phyloP scores from a whole-genome alignment of 2,797 vertebrate genomes.

The Crocodylus rhombifer region DNA sequence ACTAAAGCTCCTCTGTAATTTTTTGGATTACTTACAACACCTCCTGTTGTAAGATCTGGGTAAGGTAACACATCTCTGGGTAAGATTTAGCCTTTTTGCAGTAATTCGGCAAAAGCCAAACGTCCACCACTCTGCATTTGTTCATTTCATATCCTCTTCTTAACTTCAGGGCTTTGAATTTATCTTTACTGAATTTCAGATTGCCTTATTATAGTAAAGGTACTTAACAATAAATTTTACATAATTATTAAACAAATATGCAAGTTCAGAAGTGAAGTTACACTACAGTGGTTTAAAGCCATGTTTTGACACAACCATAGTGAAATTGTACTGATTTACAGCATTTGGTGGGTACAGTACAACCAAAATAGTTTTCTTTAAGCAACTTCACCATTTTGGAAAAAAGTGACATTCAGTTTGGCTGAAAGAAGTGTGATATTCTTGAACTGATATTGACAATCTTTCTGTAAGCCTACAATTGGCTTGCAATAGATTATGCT shows the following conservation, averaged over 20 bases:
- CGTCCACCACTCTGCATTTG: not conserved
- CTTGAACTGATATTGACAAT: not conserved
- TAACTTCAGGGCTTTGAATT: not conserved
- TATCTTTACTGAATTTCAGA: not conserved
- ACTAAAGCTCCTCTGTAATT: not conserved
- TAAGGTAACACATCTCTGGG: not conserved
- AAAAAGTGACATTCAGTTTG: not conserved
- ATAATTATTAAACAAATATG: no score
- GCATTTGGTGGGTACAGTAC: not conserved
- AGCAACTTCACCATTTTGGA: not conserved
- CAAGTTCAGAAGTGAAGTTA: not conserved
- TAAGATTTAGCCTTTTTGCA: not conserved
- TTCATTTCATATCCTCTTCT: not conserved
- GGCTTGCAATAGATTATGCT: not conserved
- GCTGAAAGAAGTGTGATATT: not conserved
- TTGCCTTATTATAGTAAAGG: no score
- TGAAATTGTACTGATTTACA: not conserved
- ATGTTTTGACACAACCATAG: not conserved
- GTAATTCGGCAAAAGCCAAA: not conserved
- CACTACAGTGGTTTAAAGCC: not conserved
- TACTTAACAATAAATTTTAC: no score
- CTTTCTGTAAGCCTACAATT: not conserved
- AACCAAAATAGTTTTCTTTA: not conserved
- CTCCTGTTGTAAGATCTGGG: no score
- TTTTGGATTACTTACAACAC: not conserved